Evolutionary conservation across 2,797 vertebrate genomes (phyloP), one percentile per base, ranked within the genome.

Genomic region (Antrozous pallidus): DNA sequence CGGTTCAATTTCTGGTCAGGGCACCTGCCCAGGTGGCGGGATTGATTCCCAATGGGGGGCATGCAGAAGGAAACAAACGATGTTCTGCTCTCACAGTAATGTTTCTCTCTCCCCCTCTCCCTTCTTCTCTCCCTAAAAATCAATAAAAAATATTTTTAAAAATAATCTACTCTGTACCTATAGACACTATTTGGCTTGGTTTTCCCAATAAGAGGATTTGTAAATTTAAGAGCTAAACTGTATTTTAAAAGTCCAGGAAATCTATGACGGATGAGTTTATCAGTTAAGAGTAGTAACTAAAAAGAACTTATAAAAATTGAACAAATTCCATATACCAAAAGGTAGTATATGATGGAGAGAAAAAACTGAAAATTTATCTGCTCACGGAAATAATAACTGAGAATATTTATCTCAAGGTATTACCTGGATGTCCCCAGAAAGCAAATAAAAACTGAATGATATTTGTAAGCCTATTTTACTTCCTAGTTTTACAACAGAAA

Each of bases 151-250:
- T 28, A 1, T 58, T 58, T 28, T n/a, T n/a, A n/a, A n/a, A 61
- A 71, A 70, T 42, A 78, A 85, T 45, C 78, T 17, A 73, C 16
- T 78, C 54, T 81, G 42, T 42, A 54, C 18, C 65, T 92, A 88
- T 78, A 94, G 74, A 74, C 38, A 56, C 56, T 74, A 10, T 31
- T 69, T 38, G 51, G 36, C 38, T 88, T 75, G 45, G 33, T 94
- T 75, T 88, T 7, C 54, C 73, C 31, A 67, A 89, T 38, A 93
- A 86, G 40, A 94, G 12, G 31, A 89, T 86, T 26, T 80, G 8
- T 71, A 87, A 89, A 90, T 73, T 88, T 73, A 88, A 92, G 73
- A 73, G 42, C 28, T 86, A 88, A 94, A 91, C 92, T 94, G 88
- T 75, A 56, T 86, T 92, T 69, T 49, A 12, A 20, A 91, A 67